Conservation (phyloP, 2,888 invertebrate genomes). For the Standfussiana lucernea region DNA sequence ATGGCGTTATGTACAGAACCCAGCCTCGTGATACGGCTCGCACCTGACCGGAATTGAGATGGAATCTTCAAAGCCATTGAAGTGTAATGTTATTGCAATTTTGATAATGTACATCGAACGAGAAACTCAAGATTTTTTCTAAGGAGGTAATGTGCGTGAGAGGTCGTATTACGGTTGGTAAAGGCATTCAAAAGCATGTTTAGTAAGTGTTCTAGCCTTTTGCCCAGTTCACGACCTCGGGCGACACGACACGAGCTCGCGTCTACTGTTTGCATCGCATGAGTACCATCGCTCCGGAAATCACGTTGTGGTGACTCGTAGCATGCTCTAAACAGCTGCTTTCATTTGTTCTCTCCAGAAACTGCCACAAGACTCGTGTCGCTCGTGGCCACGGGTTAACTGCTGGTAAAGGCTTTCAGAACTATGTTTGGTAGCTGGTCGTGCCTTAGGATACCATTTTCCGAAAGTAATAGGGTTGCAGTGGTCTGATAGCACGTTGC, state of each 20-base stretch:
- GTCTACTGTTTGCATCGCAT: background rate
- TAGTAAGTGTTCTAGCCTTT: constrained; percentile 1
- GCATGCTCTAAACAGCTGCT: background rate
- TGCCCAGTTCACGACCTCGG: background rate
- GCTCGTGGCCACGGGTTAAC: constrained; percentile 1
- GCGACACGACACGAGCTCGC: background rate
- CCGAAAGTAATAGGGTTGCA: constrained; percentile 23
- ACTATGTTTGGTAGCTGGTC: constrained; percentile 5
- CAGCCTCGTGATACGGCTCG: constrained; percentile 60
- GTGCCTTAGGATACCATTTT: constrained; percentile 10
- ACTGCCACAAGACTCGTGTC: background rate
- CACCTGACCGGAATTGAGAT: constrained; percentile 72
- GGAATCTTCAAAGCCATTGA: constrained; percentile 55
- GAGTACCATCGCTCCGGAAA: background rate
- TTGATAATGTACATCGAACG: constrained; percentile 58
- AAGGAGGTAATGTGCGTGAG: constrained; percentile 39
- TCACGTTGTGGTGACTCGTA: background rate
- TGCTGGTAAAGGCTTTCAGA: background rate
- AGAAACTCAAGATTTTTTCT: constrained; percentile 22
- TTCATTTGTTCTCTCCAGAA: background rate
- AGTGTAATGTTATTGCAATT: constrained; percentile 66
- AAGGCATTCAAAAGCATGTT: constrained; percentile 13
- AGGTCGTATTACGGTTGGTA: constrained; percentile 8
- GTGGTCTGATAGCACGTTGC: background rate
- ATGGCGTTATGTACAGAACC: constrained; percentile 62